Base-by-base conservation (phyloP, 2,113 vertebrate genomes). In the Seriola aureovittata region DNA sequence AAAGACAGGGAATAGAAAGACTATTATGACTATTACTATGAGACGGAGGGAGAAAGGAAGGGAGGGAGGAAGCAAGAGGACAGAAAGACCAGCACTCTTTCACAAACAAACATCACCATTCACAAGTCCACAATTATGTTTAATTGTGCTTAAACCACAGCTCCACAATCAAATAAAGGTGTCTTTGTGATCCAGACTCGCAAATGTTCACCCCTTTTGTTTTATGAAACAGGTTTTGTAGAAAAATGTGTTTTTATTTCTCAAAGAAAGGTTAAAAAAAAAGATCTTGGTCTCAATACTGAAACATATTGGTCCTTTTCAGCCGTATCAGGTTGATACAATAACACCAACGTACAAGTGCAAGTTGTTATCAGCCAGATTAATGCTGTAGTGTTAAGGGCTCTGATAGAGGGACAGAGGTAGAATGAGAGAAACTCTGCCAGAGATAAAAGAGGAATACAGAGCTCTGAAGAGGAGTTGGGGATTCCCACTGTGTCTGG, bases 401-500 rank as follows among this genome's bases (percentile, higher is more conserved):
- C 32, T 58, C 23, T 72, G 36, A 70, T 4, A 55, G 11, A 62
- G 23, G 4, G n/a, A 25, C 44, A 74, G 14, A 40, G 1, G 44
- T 19, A 2, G 17, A 38, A 21, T 32, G 7, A 76, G 3, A 71
- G 66, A 78, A 71, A 75, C 32, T 59, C 23, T 55, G 40, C 25
- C 62, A 38, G 34, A 46, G 58, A 81, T 75, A 75, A 82, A 50
- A 23, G 11, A 12, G 23, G 52, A 75, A 21, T 48, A 62, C 21
- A 66, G 34, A 40, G n/a, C 1, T 16, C 78, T 13, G 57, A 71
- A 55, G 60, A 77, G 36, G 65, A 80, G 73, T 34, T 21, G 80
- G 85, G 78, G 52, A 77, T 80, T 90, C 69, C 81, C 81, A 68
- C 42, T 78, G 46, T 85, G 82, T 82, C n/a, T 81, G 32, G 14